Conservation (phyloP, 2,113 vertebrate species). For the Gnathonemus longibarbis region DNA sequence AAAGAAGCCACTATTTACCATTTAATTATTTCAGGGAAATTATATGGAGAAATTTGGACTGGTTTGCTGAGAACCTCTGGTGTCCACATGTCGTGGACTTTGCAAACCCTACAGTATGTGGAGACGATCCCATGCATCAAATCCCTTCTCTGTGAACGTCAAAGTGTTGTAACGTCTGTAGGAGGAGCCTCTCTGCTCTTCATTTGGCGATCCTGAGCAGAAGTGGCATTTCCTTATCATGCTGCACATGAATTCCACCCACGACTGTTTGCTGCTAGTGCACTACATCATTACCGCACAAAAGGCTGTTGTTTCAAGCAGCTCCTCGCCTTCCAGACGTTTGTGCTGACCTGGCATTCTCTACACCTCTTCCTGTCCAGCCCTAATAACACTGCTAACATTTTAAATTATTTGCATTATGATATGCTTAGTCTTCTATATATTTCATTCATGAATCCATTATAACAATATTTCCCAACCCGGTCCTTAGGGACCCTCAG, state of each 20-base stretch:
- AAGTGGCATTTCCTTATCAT: neutral
- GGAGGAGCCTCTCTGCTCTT: neutral
- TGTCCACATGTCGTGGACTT: neutral
- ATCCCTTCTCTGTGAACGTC: neutral
- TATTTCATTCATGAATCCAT: conserved; percentile 5
- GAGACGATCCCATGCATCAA: neutral
- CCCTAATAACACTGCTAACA: neutral
- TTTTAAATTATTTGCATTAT: neutral
- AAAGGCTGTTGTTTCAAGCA: neutral
- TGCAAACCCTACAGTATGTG: neutral
- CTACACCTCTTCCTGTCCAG: neutral
- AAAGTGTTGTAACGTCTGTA: neutral
- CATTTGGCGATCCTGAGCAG: neutral
- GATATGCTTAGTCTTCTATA: neutral
- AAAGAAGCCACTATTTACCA: neutral
- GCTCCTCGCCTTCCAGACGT: neutral
- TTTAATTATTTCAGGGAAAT: neutral
- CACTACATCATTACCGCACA: neutral
- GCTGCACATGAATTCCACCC: neutral
- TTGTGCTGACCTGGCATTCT: neutral
- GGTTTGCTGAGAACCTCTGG: neutral
- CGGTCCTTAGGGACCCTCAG: neutral
- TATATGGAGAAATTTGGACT: neutral
- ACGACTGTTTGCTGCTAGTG: neutral
- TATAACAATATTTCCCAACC: neutral